Evolutionary conservation across 2,888 invertebrate genomes (phyloP).

Genomic region (Teinopalpus imperialis): DNA sequence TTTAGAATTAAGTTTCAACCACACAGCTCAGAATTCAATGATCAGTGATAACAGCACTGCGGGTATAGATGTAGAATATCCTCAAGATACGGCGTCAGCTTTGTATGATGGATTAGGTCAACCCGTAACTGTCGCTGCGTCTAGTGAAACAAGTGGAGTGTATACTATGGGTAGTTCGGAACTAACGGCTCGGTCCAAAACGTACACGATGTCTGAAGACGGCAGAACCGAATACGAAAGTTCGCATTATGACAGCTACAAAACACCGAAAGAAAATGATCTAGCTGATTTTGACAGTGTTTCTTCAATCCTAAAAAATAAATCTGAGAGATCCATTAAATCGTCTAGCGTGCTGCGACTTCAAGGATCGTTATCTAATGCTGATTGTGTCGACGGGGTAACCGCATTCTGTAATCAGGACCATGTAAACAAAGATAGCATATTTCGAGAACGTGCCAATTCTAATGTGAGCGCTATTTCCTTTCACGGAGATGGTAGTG

Average conservation of each 20-base stretch:
- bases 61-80: conserved; percentile 84
- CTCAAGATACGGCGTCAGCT: conserved; percentile 81
- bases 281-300: conserved; percentile 76
- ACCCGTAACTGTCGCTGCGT: conserved; percentile 83
- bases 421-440: conserved; percentile 65
- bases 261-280: conserved; percentile 75
- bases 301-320: conserved; percentile 75
- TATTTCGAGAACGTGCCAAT: conserved; percentile 86
- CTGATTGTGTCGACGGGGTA: conserved; percentile 79
- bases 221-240: conserved; percentile 71
- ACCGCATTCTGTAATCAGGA: conserved; percentile 61
- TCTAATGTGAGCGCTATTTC: conserved; percentile 91
- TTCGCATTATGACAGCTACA: conserved; percentile 82
- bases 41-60: conserved; percentile 87
- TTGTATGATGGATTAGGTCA: conserved; percentile 78
- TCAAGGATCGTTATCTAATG: conserved; percentile 46
- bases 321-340: conserved; percentile 67
- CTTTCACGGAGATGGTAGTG: conserved; percentile 94
- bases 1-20: conserved; percentile 91
- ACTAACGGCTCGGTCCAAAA: conserved; percentile 82
- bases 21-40: conserved; percentile 92
- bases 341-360: conserved; percentile 46
- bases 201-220: conserved; percentile 73
- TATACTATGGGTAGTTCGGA: conserved; percentile 90
- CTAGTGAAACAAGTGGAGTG: conserved; percentile 92